phyloP scores from a whole-genome alignment of 2,113 vertebrate genomes.

The Crotophaga sulcirostris region DNA sequence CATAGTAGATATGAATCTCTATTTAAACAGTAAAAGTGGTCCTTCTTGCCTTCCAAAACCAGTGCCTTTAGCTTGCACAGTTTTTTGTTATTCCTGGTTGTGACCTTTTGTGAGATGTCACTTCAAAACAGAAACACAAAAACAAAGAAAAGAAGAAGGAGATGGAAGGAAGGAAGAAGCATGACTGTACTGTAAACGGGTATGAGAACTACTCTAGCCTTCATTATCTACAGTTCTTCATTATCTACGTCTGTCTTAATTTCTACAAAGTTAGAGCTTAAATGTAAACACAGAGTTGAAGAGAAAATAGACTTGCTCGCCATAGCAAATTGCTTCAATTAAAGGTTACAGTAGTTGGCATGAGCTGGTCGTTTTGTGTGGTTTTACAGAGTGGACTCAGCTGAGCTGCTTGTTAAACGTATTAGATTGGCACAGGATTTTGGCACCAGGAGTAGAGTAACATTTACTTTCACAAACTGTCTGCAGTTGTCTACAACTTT shows the following conservation, averaged over 20 bases:
- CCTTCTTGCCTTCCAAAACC: neutral
- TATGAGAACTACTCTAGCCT: neutral
- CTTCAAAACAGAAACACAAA: neutral
- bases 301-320: neutral
- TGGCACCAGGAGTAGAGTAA: neutral
- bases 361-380: neutral
- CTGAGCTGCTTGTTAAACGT: neutral
- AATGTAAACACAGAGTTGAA: neutral
- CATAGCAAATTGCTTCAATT: conserved; percentile 17
- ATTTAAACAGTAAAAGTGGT: neutral
- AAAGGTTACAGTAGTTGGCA: neutral
- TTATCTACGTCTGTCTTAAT: neutral
- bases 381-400: neutral
- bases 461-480: neutral
- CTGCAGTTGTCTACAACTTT: neutral
- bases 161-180: neutral
- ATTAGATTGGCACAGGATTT: neutral
- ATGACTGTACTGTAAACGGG: neutral
- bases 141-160: neutral
- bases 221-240: neutral
- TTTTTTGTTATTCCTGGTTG: neutral
- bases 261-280: neutral
- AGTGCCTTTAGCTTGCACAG: neutral
- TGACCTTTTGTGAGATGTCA: neutral
- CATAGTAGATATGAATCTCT: neutral